Evolutionary conservation across 2,797 vertebrate species (phyloP).

Genomic region (Cossypha polioptera): DNA sequence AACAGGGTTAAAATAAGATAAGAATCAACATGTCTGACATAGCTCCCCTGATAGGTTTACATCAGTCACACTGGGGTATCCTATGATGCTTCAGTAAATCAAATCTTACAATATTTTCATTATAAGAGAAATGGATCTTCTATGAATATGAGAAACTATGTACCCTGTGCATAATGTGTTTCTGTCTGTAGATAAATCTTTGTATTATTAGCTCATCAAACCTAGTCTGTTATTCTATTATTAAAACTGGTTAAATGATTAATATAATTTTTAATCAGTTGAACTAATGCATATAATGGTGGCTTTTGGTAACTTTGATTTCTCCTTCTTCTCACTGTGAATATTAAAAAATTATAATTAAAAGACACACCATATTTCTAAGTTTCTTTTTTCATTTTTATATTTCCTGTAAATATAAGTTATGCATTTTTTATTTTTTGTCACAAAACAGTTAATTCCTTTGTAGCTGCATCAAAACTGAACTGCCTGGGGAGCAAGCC

Average conservation of each 20-base stretch:
- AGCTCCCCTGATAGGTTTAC: not conserved
- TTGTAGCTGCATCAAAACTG: slow-evolving; percentile 11
- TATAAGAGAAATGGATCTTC: not conserved
- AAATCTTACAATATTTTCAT: slow-evolving; percentile 5
- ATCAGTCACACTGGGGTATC: not conserved
- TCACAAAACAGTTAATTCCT: not conserved
- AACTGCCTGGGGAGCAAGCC: slow-evolving; percentile 47
- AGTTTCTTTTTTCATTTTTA: not conserved
- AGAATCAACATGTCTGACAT: not conserved
- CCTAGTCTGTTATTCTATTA: not conserved
- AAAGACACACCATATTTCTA: not conserved
- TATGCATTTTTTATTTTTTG: not conserved
- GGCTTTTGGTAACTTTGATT: not conserved
- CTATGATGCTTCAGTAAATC: not conserved
- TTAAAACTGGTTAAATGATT: slow-evolving; percentile 12
- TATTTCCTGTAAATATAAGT: not conserved
- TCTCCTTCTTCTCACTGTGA: not conserved
- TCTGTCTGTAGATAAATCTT: slow-evolving; percentile 38
- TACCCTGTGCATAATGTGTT: not conserved
- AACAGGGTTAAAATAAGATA: slow-evolving; percentile 12
- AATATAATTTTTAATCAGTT: slow-evolving; percentile 1
- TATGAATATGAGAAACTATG: not conserved
- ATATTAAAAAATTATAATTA: not conserved
- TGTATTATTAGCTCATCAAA: slow-evolving; percentile 31
- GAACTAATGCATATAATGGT: not conserved